Evolutionary conservation across 2,888 invertebrate species (phyloP), one percentile per base, ranked within the genome.

Genomic region (Cerastis rubricosa): DNA sequence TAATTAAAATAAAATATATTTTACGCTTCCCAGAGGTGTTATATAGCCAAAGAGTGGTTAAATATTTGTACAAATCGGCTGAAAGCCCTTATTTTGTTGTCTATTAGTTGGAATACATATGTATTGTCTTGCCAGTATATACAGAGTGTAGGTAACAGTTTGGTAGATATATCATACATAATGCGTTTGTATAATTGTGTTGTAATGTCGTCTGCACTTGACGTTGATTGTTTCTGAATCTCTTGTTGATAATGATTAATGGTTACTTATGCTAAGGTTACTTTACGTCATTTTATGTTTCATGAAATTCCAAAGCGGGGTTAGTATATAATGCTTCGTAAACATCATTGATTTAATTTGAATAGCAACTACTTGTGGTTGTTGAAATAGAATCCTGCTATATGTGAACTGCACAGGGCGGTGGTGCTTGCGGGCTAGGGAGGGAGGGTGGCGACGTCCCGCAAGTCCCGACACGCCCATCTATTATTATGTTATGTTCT

Each of bases 11-110:
- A 83, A 89, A 89, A 89, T 90, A 92, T 93, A 92, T 91, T 91
- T 92, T 93, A 94, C 94, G 96, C 96, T 95, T 95, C 93, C 88
- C 91, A 94, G 94, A 94, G 93, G 94, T 92, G 94, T 93, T 91
- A 88, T 89, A 88, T 90, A 93, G 94, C 95, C 96, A 96, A 96
- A 96, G 95, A 95, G 88, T 88, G 91, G 91, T 91, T 89, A 90
- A 89, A 79, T 89, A 89, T 88, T 87, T 92, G 94, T 94, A 94
- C 94, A 94, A 93, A 93, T 88, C 90, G 94, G 94, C 94, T 95
- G 87, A 88, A 92, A 94, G 94, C 94, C 94, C 85, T 85, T 85
- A 86, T 87, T 89, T 89, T 89, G 89, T 92, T 91, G 91, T 92
- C 90, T 89, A 88, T 92, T 91, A 90, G 89, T 91, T 90, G 85